phyloP scores from a whole-genome alignment of 2,888 invertebrate species.

The Phrixothrix hirtus region DNA sequence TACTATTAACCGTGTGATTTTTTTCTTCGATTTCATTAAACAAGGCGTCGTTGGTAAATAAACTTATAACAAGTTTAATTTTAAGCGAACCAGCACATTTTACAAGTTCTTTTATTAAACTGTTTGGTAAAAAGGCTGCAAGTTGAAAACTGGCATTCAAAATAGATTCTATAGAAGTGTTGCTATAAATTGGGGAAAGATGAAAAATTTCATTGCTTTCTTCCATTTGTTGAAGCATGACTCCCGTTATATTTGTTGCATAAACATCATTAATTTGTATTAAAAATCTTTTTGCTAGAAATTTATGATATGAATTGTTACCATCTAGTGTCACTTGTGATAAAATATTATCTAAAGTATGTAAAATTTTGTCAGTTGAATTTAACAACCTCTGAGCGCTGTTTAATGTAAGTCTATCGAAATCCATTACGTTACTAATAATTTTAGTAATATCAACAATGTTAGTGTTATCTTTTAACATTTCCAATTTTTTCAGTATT shows the following conservation, averaged over 20 bases:
- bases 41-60: conserved; percentile 30
- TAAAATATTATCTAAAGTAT: conserved; percentile 61
- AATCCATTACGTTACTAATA: conserved; percentile 57
- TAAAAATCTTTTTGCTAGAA: too few species aligned
- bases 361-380: conserved; percentile 65
- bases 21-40: conserved; percentile 31
- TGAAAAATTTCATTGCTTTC: too few species aligned
- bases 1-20: too few species aligned
- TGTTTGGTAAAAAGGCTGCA: too few species aligned
- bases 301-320: not conserved
- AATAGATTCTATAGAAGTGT: not conserved
- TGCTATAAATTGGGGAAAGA: too few species aligned
- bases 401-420: conserved; percentile 52
- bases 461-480: too few species aligned
- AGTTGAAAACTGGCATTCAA: too few species aligned
- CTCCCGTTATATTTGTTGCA: too few species aligned
- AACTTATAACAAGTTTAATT: conserved; percentile 22
- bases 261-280: too few species aligned
- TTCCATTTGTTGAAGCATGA: too few species aligned
- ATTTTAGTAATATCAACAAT: conserved; percentile 51
- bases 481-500: too few species aligned
- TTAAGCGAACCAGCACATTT: not conserved
- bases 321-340: conserved; percentile 39
- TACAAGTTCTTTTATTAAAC: not conserved
- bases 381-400: conserved; percentile 60